These are phyloP conservation scores for Pogoniulus pusillus DNA, from an alignment of 2,797 vertebrate genomes.

Conservation along the genomic window DNA sequence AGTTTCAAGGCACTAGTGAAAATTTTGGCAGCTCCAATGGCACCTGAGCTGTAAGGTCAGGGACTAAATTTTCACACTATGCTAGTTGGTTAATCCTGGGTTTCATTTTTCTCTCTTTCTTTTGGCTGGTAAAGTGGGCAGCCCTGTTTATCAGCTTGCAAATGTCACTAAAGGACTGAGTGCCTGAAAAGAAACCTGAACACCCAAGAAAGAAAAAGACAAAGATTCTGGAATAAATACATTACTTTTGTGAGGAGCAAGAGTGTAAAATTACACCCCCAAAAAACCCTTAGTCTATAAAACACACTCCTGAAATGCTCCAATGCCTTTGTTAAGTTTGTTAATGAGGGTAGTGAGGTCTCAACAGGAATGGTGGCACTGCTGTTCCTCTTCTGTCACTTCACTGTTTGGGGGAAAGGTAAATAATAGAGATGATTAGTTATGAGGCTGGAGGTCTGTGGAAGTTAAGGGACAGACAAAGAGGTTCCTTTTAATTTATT, in stretches of 20 bases:
- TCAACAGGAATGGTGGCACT: background rate
- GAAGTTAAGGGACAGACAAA: background rate
- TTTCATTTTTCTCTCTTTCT: constrained; percentile 37
- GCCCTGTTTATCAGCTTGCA: constrained; percentile 31
- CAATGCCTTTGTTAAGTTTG: constrained; percentile 12
- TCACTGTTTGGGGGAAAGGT: background rate
- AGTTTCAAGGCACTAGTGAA: background rate
- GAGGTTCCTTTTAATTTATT: background rate
- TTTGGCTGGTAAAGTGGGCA: background rate
- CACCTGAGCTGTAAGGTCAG: constrained; percentile 4
- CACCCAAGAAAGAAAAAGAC: background rate
- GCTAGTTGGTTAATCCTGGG: background rate
- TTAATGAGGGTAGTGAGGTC: constrained; percentile 40
- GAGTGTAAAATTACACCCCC: constrained; percentile 28
- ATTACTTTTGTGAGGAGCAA: background rate
- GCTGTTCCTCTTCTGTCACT: background rate
- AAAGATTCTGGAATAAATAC: constrained; percentile 31
- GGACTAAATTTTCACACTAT: background rate
- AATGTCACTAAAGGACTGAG: constrained; percentile 10
- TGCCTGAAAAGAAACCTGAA: background rate
- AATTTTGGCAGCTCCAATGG: constrained; percentile 1
- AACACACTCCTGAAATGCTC: constrained; percentile 3
- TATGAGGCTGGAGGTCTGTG: background rate
- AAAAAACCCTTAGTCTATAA: constrained; percentile 37
- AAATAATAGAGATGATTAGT: constrained; percentile 21